Conservation (phyloP, 2,888 invertebrate genomes). For the Scaeva pyrastri region DNA sequence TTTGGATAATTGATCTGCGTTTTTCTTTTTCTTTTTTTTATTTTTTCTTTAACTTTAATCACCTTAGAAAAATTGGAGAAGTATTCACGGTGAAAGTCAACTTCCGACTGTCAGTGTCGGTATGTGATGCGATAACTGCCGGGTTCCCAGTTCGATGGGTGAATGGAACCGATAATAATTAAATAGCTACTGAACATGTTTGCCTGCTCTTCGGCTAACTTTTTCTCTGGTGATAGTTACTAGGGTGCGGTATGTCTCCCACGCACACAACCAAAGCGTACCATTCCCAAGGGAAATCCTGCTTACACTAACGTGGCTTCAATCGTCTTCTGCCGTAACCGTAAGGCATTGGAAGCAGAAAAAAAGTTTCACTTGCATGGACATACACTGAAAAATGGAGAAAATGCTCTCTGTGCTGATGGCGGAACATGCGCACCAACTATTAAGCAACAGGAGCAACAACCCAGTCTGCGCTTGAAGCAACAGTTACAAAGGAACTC, state of each 20-base stretch:
- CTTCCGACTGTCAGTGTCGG: constrained; percentile 69
- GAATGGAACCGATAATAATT: constrained; percentile 68
- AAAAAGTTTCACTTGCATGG: constrained; percentile 36
- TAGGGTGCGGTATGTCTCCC: constrained; percentile 73
- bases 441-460: constrained; percentile 67
- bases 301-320: constrained; percentile 62
- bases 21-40: constrained; percentile 7
- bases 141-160: constrained; percentile 65
- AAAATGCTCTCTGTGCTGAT: constrained; percentile 12
- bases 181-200: constrained; percentile 63
- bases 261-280: constrained; percentile 57
- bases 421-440: constrained; percentile 44
- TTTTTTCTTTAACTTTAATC: constrained; percentile 27
- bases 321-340: constrained; percentile 48
- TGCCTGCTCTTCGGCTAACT: constrained; percentile 63
- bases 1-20: constrained; percentile 35
- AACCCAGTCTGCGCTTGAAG: constrained; percentile 40
- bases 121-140: constrained; percentile 69
- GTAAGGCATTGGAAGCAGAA: constrained; percentile 11
- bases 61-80: constrained; percentile 46
- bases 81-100: constrained; percentile 71
- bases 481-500: constrained; percentile 65
- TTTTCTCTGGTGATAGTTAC: constrained; percentile 69
- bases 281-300: constrained; percentile 69
- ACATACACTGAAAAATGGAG: constrained; percentile 49